Evolutionary conservation across 2,797 vertebrate species (phyloP).

Genomic region (Melanotaenia maccullochi): DNA sequence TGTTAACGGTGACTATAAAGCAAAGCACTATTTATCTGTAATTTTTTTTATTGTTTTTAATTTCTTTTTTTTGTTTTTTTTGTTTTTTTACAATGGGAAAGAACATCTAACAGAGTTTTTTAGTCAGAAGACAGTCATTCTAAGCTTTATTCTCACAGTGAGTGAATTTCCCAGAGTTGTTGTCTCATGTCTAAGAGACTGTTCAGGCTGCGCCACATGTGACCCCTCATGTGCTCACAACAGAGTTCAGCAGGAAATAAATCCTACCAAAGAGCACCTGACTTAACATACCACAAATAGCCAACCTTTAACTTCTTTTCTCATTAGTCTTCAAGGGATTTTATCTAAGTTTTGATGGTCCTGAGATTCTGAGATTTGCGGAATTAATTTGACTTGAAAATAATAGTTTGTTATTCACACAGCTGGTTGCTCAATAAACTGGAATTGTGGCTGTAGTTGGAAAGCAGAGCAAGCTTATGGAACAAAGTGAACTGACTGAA

Average conservation of each 20-base stretch:
- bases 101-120: not conserved
- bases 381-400: not conserved
- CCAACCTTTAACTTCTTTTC: slow-evolving; percentile 24
- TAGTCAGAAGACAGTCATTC: not conserved
- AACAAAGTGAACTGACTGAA: not conserved
- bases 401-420: not conserved
- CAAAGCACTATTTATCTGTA: not conserved
- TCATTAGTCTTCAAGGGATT: slow-evolving; percentile 21
- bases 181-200: slow-evolving; percentile 58
- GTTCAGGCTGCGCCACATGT: slow-evolving; percentile 72
- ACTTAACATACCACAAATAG: slow-evolving; percentile 71
- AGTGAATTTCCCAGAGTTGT: slow-evolving; percentile 31
- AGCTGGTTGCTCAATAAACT: not conserved
- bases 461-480: not conserved
- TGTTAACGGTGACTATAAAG: too few relatives aligned
- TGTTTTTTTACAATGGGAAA: not conserved
- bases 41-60: not conserved
- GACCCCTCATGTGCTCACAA: slow-evolving; percentile 81
- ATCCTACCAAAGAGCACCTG: slow-evolving; percentile 73
- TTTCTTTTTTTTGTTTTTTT: too few relatives aligned
- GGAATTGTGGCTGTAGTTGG: not conserved
- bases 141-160: not conserved
- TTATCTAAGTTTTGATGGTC: slow-evolving; percentile 13
- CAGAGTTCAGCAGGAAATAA: slow-evolving; percentile 60
- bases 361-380: not conserved